Evolutionary conservation across 1,140 invertebrate genomes (phyloP).

Genomic region (Drosophila varians): DNA sequence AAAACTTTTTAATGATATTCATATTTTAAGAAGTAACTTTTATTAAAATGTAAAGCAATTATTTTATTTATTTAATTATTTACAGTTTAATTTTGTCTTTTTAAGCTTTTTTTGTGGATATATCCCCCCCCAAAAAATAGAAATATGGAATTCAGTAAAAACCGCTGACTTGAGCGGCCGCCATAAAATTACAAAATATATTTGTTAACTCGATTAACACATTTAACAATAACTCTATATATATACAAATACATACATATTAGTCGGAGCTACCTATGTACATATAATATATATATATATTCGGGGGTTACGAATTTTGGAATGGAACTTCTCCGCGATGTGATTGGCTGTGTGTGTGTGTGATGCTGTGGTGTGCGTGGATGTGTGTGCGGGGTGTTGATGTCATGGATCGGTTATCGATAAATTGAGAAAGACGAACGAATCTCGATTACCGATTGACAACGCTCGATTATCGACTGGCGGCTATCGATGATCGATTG

Average conservation of each 20-base stretch:
- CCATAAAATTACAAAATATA: constrained; percentile 6
- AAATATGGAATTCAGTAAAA: not conserved
- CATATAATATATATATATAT: not conserved
- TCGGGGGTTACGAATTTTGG: not conserved
- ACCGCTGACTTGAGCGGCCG: not conserved
- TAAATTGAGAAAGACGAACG: not conserved
- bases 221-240: not conserved
- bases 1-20: too few relatives aligned
- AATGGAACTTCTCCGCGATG: too few relatives aligned
- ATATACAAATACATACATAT: not conserved
- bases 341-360: not conserved
- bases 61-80: too few relatives aligned
- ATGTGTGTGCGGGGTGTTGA: too few relatives aligned
- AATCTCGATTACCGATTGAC: not conserved
- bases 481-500: not conserved
- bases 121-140: not conserved
- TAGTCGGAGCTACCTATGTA: not conserved
- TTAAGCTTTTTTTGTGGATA: too few relatives aligned
- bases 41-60: too few relatives aligned
- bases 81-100: too few relatives aligned
- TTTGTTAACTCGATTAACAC: not conserved
- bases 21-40: too few relatives aligned
- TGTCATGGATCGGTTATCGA: not conserved
- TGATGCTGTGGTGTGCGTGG: not conserved
- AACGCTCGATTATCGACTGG: not conserved